phyloP scores from a whole-genome alignment of 2,888 invertebrate genomes.

The Tubulanus polymorphus region DNA sequence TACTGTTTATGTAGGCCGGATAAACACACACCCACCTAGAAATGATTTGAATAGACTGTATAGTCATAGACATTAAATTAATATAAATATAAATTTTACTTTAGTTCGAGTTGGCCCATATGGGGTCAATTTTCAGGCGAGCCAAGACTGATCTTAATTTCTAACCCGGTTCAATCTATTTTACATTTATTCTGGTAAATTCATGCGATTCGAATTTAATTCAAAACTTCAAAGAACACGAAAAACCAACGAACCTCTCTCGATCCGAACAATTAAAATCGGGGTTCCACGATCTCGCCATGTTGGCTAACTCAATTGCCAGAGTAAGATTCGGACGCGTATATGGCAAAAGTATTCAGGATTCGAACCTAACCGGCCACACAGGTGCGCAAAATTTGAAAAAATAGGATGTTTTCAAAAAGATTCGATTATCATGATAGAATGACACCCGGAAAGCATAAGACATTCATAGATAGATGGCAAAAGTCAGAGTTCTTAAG shows the following conservation, averaged over 20 bases:
- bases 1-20: constrained; percentile 92
- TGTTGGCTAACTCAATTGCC: too few relatives aligned
- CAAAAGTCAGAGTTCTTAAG: too few relatives aligned
- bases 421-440: too few relatives aligned
- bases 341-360: too few relatives aligned
- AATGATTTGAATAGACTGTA: neutral
- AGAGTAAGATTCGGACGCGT: too few relatives aligned
- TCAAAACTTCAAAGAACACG: neutral
- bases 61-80: neutral
- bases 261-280: constrained; percentile 76
- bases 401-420: too few relatives aligned
- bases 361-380: too few relatives aligned
- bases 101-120: neutral
- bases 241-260: constrained; percentile 61
- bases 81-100: neutral
- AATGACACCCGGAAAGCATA: too few relatives aligned
- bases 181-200: neutral
- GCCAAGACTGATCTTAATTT: too few relatives aligned
- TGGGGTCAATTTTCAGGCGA: neutral
- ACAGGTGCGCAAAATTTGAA: too few relatives aligned
- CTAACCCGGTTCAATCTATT: too few relatives aligned
- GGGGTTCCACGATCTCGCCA: constrained; percentile 55
- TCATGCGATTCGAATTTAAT: neutral
- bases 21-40: constrained; percentile 89
- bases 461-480: too few relatives aligned